These are phyloP conservation scores for Phylloscopus trochiloides DNA, from an alignment of 2,113 vertebrate species.

Conservation along the genomic window DNA sequence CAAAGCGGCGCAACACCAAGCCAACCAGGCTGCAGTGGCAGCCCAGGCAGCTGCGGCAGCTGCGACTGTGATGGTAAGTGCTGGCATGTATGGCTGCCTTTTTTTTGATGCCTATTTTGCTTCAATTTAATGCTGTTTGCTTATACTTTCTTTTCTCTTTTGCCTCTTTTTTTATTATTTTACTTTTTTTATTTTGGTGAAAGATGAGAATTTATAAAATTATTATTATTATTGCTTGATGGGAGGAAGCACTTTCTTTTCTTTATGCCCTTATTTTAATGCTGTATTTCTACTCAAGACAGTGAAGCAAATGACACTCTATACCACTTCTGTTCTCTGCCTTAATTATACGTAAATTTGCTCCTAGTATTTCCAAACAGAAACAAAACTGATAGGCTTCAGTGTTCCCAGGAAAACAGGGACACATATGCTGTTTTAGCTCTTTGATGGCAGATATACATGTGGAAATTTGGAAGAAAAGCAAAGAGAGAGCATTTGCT, in stretches of 20 bases:
- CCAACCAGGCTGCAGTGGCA: conserved; percentile 88
- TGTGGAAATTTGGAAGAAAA: conserved; percentile 60
- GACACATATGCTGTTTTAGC: not conserved
- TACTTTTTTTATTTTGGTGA: not conserved
- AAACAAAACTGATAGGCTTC: not conserved
- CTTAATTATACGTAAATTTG: conserved; percentile 33
- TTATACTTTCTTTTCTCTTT: conserved; percentile 28
- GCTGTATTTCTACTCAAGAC: conserved; percentile 65
- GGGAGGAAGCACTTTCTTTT: conserved; percentile 60
- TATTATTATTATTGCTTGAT: conserved; percentile 59
- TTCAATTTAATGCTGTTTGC: conserved; percentile 40
- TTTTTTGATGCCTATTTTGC: conserved; percentile 36
- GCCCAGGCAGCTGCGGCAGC: conserved; percentile 90
- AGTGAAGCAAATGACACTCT: conserved; percentile 57
- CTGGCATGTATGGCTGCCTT: conserved; percentile 55
- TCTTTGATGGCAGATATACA: not conserved
- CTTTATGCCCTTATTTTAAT: conserved; percentile 45
- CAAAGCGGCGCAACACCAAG: conserved; percentile 95
- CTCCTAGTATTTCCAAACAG: not conserved
- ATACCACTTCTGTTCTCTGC: conserved; percentile 64
- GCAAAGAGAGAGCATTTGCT: not conserved
- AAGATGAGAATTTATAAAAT: conserved; percentile 18
- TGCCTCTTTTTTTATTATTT: not conserved
- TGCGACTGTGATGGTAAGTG: conserved; percentile 92
- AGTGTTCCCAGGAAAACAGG: not conserved